Conservation (phyloP, 2,888 invertebrate genomes). For the Neoscelio sp. region DNA sequence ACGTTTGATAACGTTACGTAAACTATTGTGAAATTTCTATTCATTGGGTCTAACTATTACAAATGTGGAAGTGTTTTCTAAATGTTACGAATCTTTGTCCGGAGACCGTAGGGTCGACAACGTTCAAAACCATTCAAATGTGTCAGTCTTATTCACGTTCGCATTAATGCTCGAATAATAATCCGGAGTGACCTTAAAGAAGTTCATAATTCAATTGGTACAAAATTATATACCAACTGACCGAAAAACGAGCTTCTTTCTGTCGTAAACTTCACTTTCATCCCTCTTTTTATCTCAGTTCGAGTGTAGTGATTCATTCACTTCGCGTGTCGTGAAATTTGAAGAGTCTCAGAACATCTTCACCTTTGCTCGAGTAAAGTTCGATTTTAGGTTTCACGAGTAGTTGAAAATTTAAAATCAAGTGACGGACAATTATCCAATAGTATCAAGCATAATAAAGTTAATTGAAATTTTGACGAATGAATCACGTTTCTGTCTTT, state of each 20-base stretch:
- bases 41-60: constrained; percentile 5
- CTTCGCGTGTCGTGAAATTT: constrained; percentile 19
- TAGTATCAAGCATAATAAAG: no score
- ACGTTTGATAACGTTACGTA: constrained; percentile 38
- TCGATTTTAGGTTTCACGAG: no score
- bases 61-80: constrained; percentile 14
- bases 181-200: constrained; percentile 77
- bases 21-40: constrained; percentile 17
- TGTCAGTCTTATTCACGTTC: constrained; percentile 22
- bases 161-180: constrained; percentile 70
- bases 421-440: no score
- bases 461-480: no score
- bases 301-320: constrained; percentile 45
- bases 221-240: constrained; percentile 77
- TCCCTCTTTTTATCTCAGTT: constrained; percentile 39
- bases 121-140: constrained; percentile 28
- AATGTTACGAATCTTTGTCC: constrained; percentile 40
- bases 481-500: no score
- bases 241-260: constrained; percentile 76
- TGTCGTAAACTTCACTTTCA: constrained; percentile 36
- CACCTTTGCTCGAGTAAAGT: no score
- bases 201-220: constrained; percentile 79
- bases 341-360: neutral
- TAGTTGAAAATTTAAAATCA: no score
- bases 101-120: neutral